Conservation (phyloP, 2,113 vertebrate species). For the Nothobranchius kuhntae region DNA sequence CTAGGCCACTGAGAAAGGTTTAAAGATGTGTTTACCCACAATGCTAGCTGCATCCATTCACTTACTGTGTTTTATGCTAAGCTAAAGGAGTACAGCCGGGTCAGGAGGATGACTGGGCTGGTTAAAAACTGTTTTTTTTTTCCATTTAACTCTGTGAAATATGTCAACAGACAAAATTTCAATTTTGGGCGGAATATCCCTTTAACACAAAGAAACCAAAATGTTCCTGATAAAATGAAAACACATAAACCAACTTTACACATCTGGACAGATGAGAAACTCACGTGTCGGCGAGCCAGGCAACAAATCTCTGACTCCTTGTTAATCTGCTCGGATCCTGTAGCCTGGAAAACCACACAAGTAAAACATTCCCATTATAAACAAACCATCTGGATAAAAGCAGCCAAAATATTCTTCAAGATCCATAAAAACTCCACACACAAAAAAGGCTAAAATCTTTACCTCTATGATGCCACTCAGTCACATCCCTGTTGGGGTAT, state of each 20-base stretch:
- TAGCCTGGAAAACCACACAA: constrained; percentile 74
- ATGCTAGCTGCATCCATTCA: too few relatives aligned
- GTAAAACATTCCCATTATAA: background rate
- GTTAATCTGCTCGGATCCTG: constrained; percentile 84
- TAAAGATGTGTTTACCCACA: too few relatives aligned
- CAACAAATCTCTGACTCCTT: constrained; percentile 83
- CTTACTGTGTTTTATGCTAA: too few relatives aligned
- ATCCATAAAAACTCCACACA: background rate
- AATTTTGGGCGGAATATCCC: too few relatives aligned
- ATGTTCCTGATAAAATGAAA: too few relatives aligned
- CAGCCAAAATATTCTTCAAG: background rate
- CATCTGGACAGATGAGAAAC: constrained; percentile 43
- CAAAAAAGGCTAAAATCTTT: background rate
- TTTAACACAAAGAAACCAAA: background rate
- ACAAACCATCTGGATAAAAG: background rate
- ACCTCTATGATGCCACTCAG: background rate
- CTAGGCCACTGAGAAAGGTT: too few relatives aligned
- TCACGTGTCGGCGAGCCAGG: constrained; percentile 93
- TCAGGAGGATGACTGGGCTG: too few relatives aligned
- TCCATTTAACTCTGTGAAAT: too few relatives aligned
- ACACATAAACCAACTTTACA: background rate
- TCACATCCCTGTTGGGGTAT: background rate
- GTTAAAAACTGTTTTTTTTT: too few relatives aligned
- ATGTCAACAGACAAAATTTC: too few relatives aligned
- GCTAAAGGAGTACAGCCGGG: too few relatives aligned